These are phyloP conservation scores for Parelbella ahira DNA, from an alignment of 2,888 invertebrate species.

Conservation along the genomic window DNA sequence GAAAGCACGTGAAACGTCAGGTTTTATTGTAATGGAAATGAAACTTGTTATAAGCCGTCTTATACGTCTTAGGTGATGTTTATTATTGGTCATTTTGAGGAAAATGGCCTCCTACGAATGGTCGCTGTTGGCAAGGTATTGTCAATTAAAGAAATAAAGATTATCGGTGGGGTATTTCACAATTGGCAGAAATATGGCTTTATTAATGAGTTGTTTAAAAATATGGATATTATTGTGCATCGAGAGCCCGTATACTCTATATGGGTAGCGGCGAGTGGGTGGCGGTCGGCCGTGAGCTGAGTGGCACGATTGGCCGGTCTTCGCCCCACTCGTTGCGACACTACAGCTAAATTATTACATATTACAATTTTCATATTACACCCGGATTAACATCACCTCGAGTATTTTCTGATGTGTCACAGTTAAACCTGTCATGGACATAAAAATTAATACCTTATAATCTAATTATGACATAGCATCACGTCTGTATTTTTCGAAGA, in stretches of 20 bases:
- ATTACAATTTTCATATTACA: slow-evolving; percentile 33
- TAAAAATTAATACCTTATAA: too few relatives aligned
- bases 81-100: neutral
- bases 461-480: too few relatives aligned
- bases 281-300: slow-evolving; percentile 73
- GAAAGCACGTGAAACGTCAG: neutral
- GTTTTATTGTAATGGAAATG: too few relatives aligned
- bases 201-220: slow-evolving; percentile 55
- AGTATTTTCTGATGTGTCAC: too few relatives aligned
- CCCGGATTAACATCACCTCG: neutral
- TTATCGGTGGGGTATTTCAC: slow-evolving; percentile 31
- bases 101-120: too few relatives aligned
- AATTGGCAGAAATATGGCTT: slow-evolving; percentile 58
- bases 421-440: too few relatives aligned
- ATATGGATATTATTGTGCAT: slow-evolving; percentile 68
- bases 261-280: slow-evolving; percentile 74
- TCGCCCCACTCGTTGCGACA: slow-evolving; percentile 62
- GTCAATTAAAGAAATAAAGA: too few relatives aligned
- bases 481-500: too few relatives aligned
- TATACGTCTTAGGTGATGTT: too few relatives aligned
- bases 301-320: slow-evolving; percentile 64
- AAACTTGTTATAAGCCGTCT: too few relatives aligned
- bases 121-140: too few relatives aligned
- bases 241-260: slow-evolving; percentile 64
- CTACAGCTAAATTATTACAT: slow-evolving; percentile 55